Evolutionary conservation across 2,888 invertebrate species (phyloP), one percentile per base, ranked within the genome.

Genomic region (Drosophila ezoana): DNA sequence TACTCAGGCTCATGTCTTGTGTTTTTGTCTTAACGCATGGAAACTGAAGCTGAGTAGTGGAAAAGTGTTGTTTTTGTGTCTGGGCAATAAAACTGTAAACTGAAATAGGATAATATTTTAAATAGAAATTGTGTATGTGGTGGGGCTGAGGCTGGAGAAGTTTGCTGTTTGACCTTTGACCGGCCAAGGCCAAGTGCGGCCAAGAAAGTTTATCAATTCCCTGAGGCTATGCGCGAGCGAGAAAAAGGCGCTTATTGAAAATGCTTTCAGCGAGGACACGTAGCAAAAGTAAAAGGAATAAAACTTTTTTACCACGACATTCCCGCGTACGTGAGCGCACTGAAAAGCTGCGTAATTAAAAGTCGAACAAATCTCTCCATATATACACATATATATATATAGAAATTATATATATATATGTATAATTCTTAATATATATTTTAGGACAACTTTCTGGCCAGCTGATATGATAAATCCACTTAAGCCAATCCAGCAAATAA

Each of bases 401-500:
- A 49, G 23, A 23, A 23, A 23, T 23, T 37, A 57, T 33, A 10
- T 45, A 18, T 32, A 37, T 38, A 33, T 18, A 33, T n/a, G n/a
- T n/a, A n/a, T 14, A 35, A 58, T 53, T 60, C 54, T 66, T 68
- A 58, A 41, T 41, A 56, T 40, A 40, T 77, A 47, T 68, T 48
- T 72, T 48, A 45, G 56, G 64, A 43, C 16, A 74, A 65, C 37
- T 65, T 75, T 69, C 28, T 13, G 47, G 41, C 13, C 9, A 44
- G 44, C 51, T 63, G 75, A 87, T 82, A 87, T 84, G 81, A 82
- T 87, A 82, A 85, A 87, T 81, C 87, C 81, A 87, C 81, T 81
- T 85, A 85, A 85, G 79, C 85, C 84, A 89, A 83, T 79, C 79
- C 66, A 59, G 51, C 45, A 76, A 75, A 63, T 67, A 40, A 66